These are phyloP conservation scores for Tapirus terrestris DNA, from an alignment of 2,113 vertebrate genomes.

Conservation along the genomic window DNA sequence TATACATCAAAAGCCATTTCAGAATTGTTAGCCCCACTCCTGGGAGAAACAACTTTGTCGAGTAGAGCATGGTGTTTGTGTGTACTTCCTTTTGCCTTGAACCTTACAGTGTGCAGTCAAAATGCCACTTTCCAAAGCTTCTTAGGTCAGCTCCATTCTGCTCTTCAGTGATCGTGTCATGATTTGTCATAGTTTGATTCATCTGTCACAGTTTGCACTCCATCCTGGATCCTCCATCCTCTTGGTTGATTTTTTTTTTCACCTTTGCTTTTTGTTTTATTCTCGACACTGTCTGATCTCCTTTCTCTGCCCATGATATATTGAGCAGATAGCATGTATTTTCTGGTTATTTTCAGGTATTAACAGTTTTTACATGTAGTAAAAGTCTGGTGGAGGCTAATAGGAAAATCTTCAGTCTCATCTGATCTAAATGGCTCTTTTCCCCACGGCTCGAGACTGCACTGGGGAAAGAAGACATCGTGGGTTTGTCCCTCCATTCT, in stretches of 20 bases:
- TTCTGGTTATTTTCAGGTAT: not conserved
- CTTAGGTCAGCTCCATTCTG: not conserved
- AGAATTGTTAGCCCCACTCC: not conserved
- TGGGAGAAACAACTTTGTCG: not conserved
- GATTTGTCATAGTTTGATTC: rapidly evolving
- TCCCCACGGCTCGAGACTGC: not conserved
- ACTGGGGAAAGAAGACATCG: not conserved
- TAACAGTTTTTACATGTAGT: not conserved
- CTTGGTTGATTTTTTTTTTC: not conserved
- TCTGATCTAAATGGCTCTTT: not conserved
- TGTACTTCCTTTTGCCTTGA: too few species aligned
- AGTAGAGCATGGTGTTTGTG: not conserved
- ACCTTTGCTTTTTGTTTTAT: not conserved
- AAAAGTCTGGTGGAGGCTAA: not conserved
- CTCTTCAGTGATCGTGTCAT: rapidly evolving
- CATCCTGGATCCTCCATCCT: not conserved
- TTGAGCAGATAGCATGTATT: not conserved
- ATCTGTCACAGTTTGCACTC: rapidly evolving
- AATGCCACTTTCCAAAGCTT: not conserved
- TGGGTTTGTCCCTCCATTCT: not conserved
- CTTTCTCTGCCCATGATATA: not conserved
- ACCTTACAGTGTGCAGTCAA: not conserved
- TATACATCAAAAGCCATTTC: not conserved
- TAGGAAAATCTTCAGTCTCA: not conserved
- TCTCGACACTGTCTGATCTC: not conserved